Evolutionary conservation across 2,888 invertebrate species (phyloP).

Genomic region (Drosophila kuntzei): DNA sequence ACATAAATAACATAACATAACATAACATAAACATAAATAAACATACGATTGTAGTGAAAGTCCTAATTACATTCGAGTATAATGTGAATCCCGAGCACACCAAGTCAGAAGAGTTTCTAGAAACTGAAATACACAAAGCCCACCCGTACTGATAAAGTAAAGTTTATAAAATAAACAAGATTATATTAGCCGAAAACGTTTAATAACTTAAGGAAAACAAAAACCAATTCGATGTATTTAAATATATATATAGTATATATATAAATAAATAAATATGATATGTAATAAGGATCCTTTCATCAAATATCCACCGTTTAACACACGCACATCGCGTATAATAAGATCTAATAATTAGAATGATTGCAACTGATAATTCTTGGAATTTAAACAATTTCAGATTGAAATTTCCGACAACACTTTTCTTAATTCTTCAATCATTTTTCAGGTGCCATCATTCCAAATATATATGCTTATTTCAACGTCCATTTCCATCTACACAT

Average conservation of each 20-base stretch:
- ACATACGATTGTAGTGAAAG: constrained; percentile 9
- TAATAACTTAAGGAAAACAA: constrained; percentile 11
- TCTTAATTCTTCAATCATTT: background rate
- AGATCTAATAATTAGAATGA: constrained; percentile 41
- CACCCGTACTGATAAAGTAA: constrained; percentile 80
- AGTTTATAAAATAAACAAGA: constrained; percentile 54
- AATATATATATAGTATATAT: constrained; percentile 3
- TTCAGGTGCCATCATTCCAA: constrained; percentile 32
- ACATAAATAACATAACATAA: constrained; percentile 9
- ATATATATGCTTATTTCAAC: constrained; percentile 26
- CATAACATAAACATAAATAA: background rate
- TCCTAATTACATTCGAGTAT: constrained; percentile 19
- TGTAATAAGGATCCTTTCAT: constrained; percentile 30
- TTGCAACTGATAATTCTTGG: constrained; percentile 39
- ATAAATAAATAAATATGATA: constrained; percentile 29
- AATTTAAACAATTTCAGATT: background rate
- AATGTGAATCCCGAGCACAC: constrained; percentile 41
- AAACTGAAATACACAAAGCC: constrained; percentile 57
- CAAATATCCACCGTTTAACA: constrained; percentile 47
- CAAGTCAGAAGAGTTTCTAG: constrained; percentile 44
- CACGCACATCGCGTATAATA: constrained; percentile 25
- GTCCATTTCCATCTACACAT: constrained; percentile 31
- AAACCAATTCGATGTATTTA: constrained; percentile 11
- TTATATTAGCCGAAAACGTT: constrained; percentile 39
- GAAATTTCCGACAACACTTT: background rate